Evolutionary conservation across 1,140 invertebrate species (phyloP), one percentile per base, ranked within the genome.

Genomic region (Cepaea nemoralis): DNA sequence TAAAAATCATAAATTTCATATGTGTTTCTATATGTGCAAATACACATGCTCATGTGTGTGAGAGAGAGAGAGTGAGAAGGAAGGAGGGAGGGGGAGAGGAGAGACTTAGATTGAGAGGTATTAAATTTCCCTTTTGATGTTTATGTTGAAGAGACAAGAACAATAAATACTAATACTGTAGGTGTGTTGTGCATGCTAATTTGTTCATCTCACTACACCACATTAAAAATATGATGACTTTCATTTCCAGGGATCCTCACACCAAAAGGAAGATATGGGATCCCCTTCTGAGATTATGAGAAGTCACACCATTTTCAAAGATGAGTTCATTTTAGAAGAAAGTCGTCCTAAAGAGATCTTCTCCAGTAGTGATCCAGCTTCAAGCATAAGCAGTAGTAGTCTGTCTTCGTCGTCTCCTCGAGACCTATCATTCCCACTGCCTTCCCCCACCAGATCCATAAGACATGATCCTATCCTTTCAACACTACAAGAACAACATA

Each of bases 311-410:
- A 83, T 89, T 22, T 84, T 86, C 19, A 90, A 89, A 59, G 87
- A 88, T 35, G 88, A 89, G 63, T 90, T 90, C 81, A 83, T 90
- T 35, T 80, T 90, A 24, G 89, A 89, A 45, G 90, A 91, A 50
- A 89, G 86, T 80, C 84, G 89, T 12, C 86, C 88, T 24, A 87
- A 85, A 79, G 88, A 89, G 69, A 67, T 83, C 22, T 81, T 86
- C 0, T 87, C 88, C 0, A 82, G 84, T 19, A 85, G 84, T 73
- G 82, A 85, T 45, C 84, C 80, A 14, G 45, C 80, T 0, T 85
- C 84, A 59, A 83, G 82, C 69, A 66, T 55, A 42, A 77, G 74
- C 50, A 73, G 76, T 33, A 81, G 79, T 67, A 83, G 82, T 74
- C 75, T 77, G 19, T 80, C 82, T 33, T 82, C 84, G 6, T 75